Base-by-base conservation (phyloP, 2,797 vertebrate genomes). In the Mormyrops boulengeri region DNA sequence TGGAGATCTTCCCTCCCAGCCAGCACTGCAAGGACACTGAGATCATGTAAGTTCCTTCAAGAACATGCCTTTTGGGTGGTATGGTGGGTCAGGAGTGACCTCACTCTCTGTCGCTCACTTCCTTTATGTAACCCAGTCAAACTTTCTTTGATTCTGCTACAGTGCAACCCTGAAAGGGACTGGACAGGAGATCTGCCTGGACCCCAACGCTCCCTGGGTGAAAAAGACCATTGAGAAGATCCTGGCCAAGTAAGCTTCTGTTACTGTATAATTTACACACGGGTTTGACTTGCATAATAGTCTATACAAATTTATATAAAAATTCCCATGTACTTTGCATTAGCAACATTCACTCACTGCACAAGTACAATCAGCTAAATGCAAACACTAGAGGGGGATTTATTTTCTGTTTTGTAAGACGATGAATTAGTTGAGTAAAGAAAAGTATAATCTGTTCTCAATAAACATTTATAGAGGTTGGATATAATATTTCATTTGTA, bases 81-180 rank as follows among this genome's bases (percentile, higher is more conserved):
- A 82, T 11, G 88, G 53, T 89, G 17, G 69, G 12, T 53, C 14
- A 60, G 19, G 90, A 98, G 97, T 47, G 53, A 12, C 6, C 19
- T 84, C 30, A 82, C 38, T 87, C 26, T 53, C 52, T 53, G 52
- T 53, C 52, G 60, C 2, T 38, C n/a, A 77, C 7, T 14, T 44
- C 88, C 17, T 89, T 4, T 60, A 86, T 30, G 19, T 4, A 2
- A 50, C 50, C 34, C 11, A 11, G 9, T 90, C 8, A 77, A 38
- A 17, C 41, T 47, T 4, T 52, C 4, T 2, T 80, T 93, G 93
- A 91, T 93, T 55, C 92, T 94, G 7, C 92, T 93, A 4, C 93
- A 94, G 88, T 93, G 94, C 88, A 92, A 94, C 57, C 92, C 93
- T 0, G 93, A 94, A 89, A 90, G 91, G 14, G 90, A 94, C 41